Conservation (phyloP, 2,797 vertebrate genomes). For the Chaunax sp. region DNA sequence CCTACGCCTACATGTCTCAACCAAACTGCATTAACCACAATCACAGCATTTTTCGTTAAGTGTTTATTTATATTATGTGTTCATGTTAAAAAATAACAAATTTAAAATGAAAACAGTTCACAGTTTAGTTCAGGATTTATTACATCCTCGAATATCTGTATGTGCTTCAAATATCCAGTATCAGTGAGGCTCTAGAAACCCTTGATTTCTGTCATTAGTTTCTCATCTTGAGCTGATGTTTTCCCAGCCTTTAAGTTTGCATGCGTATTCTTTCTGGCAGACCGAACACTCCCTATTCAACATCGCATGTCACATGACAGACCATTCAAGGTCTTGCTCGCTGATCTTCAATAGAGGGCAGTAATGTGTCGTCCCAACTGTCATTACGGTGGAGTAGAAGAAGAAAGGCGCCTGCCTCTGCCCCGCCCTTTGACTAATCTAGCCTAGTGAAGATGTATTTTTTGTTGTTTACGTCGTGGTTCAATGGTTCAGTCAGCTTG, state of each 20-base stretch:
- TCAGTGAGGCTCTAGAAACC: background rate
- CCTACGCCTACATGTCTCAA: too few relatives aligned
- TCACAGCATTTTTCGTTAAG: too few relatives aligned
- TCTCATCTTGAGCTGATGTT: background rate
- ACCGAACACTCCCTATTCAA: too few relatives aligned
- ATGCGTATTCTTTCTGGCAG: background rate
- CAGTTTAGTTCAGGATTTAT: background rate
- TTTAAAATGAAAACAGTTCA: too few relatives aligned
- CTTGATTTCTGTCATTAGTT: background rate
- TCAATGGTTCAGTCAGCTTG: conserved; percentile 26
- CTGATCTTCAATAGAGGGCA: conserved; percentile 5
- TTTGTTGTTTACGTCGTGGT: conserved; percentile 62
- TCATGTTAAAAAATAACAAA: background rate
- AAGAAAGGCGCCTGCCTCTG: conserved; percentile 49
- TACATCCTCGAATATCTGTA: background rate
- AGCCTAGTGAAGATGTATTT: conserved; percentile 39
- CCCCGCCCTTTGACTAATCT: conserved; percentile 68
- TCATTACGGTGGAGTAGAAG: background rate
- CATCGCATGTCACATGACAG: background rate
- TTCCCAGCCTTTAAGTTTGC: too few relatives aligned
- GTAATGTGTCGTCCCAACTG: background rate
- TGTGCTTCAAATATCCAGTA: background rate
- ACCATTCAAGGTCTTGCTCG: background rate
- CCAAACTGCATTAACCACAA: too few relatives aligned
- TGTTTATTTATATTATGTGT: background rate